phyloP scores from a whole-genome alignment of 2,888 invertebrate genomes.

The Phlogophora meticulosa region DNA sequence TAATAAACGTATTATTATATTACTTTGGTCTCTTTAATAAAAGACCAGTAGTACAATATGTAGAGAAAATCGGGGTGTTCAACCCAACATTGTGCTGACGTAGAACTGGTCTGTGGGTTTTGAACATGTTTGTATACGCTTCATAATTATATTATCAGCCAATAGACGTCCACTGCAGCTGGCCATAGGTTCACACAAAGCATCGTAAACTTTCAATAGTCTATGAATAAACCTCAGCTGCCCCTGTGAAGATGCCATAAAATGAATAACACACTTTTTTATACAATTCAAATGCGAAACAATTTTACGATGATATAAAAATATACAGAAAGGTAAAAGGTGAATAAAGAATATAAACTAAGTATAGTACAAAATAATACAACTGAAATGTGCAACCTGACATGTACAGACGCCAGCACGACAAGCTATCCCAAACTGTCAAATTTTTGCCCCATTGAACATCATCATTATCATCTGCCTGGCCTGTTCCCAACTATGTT shows the following conservation, averaged over 20 bases:
- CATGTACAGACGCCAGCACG: too few relatives aligned
- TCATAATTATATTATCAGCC: not conserved
- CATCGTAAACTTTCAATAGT: not conserved
- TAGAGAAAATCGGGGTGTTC: not conserved
- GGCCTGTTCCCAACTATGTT: slow-evolving; percentile 2
- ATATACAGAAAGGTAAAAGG: not conserved
- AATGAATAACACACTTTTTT: slow-evolving; percentile 20
- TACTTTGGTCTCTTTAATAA: slow-evolving; percentile 11
- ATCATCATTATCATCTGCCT: too few relatives aligned
- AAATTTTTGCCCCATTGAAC: too few relatives aligned
- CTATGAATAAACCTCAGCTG: slow-evolving; percentile 2
- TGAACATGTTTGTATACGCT: not conserved
- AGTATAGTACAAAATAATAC: not conserved
- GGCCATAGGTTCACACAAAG: not conserved
- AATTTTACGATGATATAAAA: not conserved
- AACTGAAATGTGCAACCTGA: not conserved
- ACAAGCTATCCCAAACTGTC: too few relatives aligned
- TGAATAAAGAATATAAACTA: not conserved
- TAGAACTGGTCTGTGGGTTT: not conserved
- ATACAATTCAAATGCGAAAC: too few relatives aligned
- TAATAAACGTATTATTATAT: slow-evolving; percentile 43
- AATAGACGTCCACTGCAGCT: not conserved
- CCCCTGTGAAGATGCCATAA: not conserved
- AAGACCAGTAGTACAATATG: slow-evolving; percentile 1
- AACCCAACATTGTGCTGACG: not conserved